Evolutionary conservation across 2,113 vertebrate species (phyloP).

Genomic region (Typhlomys cinereus): DNA sequence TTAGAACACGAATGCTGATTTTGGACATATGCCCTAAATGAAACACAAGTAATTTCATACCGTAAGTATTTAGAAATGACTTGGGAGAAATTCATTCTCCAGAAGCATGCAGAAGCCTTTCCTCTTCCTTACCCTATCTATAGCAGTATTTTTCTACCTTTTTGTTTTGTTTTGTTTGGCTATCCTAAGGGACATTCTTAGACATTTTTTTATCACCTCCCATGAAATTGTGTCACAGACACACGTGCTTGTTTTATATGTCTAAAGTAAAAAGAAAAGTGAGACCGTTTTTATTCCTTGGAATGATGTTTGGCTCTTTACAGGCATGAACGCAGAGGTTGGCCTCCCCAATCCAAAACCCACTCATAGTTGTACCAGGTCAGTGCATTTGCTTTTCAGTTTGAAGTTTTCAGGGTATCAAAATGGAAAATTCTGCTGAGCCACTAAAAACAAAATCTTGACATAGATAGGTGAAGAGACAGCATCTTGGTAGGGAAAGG

Average conservation of each 20-base stretch:
- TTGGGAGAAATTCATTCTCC: background rate
- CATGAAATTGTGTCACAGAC: background rate
- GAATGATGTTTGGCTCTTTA: background rate
- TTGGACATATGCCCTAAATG: background rate
- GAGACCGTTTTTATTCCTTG: background rate
- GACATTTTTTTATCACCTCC: background rate
- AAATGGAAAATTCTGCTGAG: conserved; percentile 5
- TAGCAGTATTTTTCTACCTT: background rate
- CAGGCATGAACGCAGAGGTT: background rate
- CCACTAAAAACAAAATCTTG: background rate
- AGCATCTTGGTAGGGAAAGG: background rate
- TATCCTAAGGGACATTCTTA: background rate
- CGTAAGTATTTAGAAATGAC: conserved; percentile 6
- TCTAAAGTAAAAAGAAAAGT: background rate
- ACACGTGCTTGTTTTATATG: background rate
- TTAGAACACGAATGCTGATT: background rate
- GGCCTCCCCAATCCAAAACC: background rate
- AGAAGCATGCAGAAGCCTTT: background rate
- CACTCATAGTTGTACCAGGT: background rate
- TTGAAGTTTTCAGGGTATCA: background rate
- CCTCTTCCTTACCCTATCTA: background rate
- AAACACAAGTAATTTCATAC: background rate
- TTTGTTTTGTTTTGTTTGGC: background rate
- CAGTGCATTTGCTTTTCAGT: background rate
- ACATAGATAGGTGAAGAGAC: background rate